Evolutionary conservation across 2,113 vertebrate species (phyloP), one percentile per base, ranked within the genome.

Genomic region (Rhinoptilus africanus): DNA sequence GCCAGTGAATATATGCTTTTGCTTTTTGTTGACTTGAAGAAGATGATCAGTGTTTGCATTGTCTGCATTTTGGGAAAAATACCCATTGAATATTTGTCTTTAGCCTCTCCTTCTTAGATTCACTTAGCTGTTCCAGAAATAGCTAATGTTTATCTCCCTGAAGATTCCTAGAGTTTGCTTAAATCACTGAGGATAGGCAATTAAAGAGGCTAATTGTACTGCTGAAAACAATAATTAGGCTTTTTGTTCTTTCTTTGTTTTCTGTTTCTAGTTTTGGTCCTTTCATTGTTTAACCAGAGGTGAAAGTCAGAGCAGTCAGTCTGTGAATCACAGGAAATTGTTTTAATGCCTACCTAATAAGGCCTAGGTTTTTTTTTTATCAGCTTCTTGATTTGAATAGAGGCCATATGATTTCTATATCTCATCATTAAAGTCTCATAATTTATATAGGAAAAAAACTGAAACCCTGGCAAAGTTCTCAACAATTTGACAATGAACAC

Each of bases 171-270:
- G 27, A 87, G 28, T 89, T 96, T 94, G 51, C 3, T 59, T 96
- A 89, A 97, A 93, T 95, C 94, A 93, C 81, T 26, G 59, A 81
- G 43, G 53, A 89, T 62, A 89, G 10, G 45, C 86, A 93, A 92
- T 95, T 94, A 94, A 92, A 88, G 71, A 85, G 23, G 68, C 45
- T 91, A 93, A 95, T 92, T 76, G 56, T 85, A 76, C 45, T 81
- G 64, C 51, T 95, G 88, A 88, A 96, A 97, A 96, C 80, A 96
- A 93, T 66, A 96, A 95, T 93, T 87, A 85, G n/a, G 14, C 12
- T 56, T 93, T 81, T 95, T 77, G 28, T 91, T 69, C 10, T 67
- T 85, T 43, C 79, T 88, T 72, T 68, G 22, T 41, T 93, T 97
- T 94, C 47, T 72, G 13, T 73, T 89, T 91, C 34, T 85, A 41